phyloP scores from a whole-genome alignment of 1,140 invertebrate species.

The Drusus annulatus region DNA sequence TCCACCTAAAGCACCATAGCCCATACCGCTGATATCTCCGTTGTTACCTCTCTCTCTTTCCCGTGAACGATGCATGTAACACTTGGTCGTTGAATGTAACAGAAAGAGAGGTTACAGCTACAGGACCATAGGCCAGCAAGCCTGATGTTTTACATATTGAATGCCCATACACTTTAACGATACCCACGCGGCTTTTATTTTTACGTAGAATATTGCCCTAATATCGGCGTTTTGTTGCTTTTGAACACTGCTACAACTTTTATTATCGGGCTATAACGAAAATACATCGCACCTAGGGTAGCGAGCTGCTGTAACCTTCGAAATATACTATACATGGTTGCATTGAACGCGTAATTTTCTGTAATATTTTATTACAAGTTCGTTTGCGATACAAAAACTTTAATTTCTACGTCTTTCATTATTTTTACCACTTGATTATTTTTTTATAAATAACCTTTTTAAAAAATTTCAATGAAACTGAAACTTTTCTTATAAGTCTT shows the following conservation, averaged over 20 bases:
- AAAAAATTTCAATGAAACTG: too few relatives aligned
- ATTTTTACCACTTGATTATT: too few relatives aligned
- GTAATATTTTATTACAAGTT: too few relatives aligned
- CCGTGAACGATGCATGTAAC: background rate
- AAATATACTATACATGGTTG: background rate
- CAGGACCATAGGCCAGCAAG: background rate
- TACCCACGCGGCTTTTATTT: background rate
- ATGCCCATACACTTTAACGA: constrained; percentile 6
- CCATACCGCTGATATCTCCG: background rate
- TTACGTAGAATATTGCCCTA: constrained; percentile 3
- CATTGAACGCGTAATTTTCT: too few relatives aligned
- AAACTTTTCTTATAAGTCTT: too few relatives aligned
- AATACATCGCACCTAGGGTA: constrained; percentile 7
- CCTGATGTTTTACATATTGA: constrained; percentile 6
- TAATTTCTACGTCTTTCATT: too few relatives aligned
- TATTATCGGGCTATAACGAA: constrained; percentile 18
- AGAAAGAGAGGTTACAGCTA: background rate
- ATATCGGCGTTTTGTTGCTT: constrained; percentile 20
- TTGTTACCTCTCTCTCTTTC: background rate
- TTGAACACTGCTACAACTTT: constrained; percentile 12
- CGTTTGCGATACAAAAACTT: too few relatives aligned
- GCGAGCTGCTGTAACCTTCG: background rate
- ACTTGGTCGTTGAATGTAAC: too few relatives aligned
- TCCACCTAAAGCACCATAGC: too few relatives aligned
- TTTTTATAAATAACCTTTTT: too few relatives aligned